Evolutionary conservation across 1,140 invertebrate genomes (phyloP).

Genomic region (Pseudoatta argentina): DNA sequence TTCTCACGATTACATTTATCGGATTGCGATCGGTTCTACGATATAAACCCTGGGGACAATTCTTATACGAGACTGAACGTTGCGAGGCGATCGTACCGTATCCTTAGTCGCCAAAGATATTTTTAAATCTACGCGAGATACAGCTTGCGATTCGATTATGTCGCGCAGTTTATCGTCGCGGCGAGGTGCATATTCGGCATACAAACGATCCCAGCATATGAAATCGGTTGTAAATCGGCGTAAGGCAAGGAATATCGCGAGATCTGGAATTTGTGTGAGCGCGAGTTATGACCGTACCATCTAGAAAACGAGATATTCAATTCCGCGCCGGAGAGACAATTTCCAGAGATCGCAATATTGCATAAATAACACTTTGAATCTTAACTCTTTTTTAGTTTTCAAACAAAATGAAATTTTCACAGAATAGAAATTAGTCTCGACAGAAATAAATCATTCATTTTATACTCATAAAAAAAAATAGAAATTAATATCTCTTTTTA

Average conservation of each 20-base stretch:
- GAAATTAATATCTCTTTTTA: background rate
- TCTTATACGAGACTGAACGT: constrained; percentile 25
- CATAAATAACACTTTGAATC: background rate
- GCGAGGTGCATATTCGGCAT: background rate
- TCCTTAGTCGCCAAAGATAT: constrained; percentile 30
- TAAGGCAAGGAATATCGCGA: background rate
- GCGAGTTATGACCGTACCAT: background rate
- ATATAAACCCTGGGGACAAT: background rate
- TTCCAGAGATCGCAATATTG: background rate
- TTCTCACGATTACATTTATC: constrained; percentile 58
- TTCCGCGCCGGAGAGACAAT: background rate
- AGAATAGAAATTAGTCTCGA: background rate
- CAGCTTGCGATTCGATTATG: constrained; percentile 45
- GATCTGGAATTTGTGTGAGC: background rate
- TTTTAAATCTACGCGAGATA: constrained; percentile 56
- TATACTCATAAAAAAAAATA: background rate
- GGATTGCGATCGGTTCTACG: constrained; percentile 24
- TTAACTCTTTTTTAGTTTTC: background rate
- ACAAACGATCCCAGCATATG: background rate
- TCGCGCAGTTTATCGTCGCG: constrained; percentile 42
- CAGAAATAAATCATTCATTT: background rate
- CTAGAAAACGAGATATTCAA: constrained; percentile 6
- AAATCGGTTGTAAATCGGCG: background rate
- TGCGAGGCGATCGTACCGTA: background rate
- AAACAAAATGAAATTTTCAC: background rate